These are phyloP conservation scores for Eilema depressum DNA, from an alignment of 2,888 invertebrate genomes.

Conservation along the genomic window DNA sequence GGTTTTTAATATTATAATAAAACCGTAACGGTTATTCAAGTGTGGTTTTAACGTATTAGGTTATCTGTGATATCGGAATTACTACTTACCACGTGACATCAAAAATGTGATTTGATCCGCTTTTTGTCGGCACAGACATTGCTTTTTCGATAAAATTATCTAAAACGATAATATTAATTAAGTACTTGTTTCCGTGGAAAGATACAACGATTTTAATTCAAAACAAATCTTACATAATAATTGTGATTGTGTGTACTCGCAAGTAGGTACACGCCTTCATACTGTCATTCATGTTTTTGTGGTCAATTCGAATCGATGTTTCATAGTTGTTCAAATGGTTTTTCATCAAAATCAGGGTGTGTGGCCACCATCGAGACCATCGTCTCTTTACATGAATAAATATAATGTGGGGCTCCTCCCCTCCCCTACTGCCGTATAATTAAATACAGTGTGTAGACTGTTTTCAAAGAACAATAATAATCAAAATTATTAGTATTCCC, in stretches of 20 bases:
- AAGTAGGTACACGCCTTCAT: background rate
- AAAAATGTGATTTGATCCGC: conserved; percentile 37
- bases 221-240: conserved; percentile 12
- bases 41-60: conserved; percentile 27
- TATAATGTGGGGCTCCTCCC: too few relatives aligned
- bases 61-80: conserved; percentile 51
- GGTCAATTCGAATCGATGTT: background rate
- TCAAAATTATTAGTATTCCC: too few relatives aligned
- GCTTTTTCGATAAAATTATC: conserved; percentile 25
- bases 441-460: too few relatives aligned
- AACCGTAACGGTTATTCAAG: conserved; percentile 21
- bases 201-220: background rate
- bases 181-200: background rate
- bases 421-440: too few relatives aligned
- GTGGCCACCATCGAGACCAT: too few relatives aligned
- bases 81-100: conserved; percentile 31
- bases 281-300: background rate
- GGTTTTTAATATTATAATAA: too few relatives aligned
- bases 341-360: background rate
- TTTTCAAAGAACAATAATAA: too few relatives aligned
- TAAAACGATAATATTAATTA: conserved; percentile 3
- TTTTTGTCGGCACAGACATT: conserved; percentile 42
- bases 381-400: too few relatives aligned
- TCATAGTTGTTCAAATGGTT: background rate
- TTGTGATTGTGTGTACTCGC: background rate